Conservation (phyloP, 2,888 invertebrate species). For the Atethmia centrago region DNA sequence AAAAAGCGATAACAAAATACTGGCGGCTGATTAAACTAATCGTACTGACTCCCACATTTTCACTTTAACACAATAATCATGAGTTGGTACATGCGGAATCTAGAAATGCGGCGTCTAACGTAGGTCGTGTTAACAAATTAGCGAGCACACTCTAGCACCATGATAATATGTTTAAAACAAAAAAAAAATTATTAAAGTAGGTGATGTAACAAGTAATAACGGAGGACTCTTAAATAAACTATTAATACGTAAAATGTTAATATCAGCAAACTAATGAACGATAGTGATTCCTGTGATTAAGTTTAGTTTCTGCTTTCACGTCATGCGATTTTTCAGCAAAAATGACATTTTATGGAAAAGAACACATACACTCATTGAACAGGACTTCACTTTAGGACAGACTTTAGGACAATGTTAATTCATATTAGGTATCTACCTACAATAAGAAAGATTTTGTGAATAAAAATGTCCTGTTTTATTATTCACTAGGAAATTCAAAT, state of each 20-base stretch:
- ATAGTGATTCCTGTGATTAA: slow-evolving; percentile 27
- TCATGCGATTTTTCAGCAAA: slow-evolving; percentile 57
- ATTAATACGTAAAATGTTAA: slow-evolving; percentile 39
- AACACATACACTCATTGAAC: slow-evolving; percentile 85
- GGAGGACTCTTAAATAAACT: slow-evolving; percentile 50
- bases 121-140: slow-evolving; percentile 11
- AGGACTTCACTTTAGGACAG: slow-evolving; percentile 41
- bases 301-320: slow-evolving; percentile 26
- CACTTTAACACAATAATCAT: background rate
- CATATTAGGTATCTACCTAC: slow-evolving; percentile 60
- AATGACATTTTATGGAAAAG: slow-evolving; percentile 67
- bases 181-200: background rate
- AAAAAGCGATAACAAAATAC: slow-evolving; percentile 2
- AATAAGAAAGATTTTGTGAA: slow-evolving; percentile 75
- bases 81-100: background rate
- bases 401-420: slow-evolving; percentile 64
- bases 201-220: slow-evolving; percentile 9
- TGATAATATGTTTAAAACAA: background rate
- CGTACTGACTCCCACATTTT: background rate
- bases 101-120: background rate
- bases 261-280: slow-evolving; percentile 36
- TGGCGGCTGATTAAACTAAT: slow-evolving; percentile 3
- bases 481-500: slow-evolving; percentile 76
- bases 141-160: background rate
- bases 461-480: slow-evolving; percentile 79